Percentiles rank a stretch among this genome's conserved stretches.
Conservation (phyloP, 2,113 vertebrate genomes). For the Daboia siamensis region DNA sequence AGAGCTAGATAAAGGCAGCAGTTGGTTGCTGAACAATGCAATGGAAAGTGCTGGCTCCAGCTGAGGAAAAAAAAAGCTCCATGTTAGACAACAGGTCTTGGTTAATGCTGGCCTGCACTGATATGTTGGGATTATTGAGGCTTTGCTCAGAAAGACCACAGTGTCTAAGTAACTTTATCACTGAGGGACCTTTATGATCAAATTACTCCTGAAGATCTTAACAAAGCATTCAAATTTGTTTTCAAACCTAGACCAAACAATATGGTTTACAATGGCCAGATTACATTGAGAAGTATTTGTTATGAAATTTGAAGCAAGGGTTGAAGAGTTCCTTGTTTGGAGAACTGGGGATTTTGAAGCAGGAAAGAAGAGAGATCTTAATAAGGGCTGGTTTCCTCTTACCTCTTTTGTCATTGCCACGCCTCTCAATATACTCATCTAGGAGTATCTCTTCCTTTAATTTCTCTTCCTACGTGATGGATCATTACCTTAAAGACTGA, state of each 20-base stretch:
- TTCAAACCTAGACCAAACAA: background rate
- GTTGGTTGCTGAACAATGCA: background rate
- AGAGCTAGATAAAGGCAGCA: background rate
- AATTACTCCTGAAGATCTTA: background rate
- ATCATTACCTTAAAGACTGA: background rate
- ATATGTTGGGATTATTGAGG: background rate
- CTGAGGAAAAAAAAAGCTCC: background rate
- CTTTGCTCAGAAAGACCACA: background rate
- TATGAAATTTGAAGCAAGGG: conserved; percentile 6
- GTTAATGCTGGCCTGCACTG: background rate
- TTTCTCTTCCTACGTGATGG: conserved; percentile 30
- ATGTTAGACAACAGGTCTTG: background rate
- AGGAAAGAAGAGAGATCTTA: background rate
- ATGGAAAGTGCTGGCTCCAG: background rate
- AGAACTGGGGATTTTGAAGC: conserved; percentile 4
- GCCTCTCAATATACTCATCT: conserved; percentile 12
- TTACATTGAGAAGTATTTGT: background rate
- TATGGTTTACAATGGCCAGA: background rate
- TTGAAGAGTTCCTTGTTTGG: conserved; percentile 23
- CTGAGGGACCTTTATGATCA: background rate
- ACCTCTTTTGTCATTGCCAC: background rate
- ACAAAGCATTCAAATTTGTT: background rate
- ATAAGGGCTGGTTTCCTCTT: conserved; percentile 50
- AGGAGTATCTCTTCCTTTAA: background rate
- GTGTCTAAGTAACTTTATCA: background rate